Evolutionary conservation across 1,140 invertebrate genomes (phyloP), one percentile per base, ranked within the genome.

Genomic region (Ceratosolen solmsi): DNA sequence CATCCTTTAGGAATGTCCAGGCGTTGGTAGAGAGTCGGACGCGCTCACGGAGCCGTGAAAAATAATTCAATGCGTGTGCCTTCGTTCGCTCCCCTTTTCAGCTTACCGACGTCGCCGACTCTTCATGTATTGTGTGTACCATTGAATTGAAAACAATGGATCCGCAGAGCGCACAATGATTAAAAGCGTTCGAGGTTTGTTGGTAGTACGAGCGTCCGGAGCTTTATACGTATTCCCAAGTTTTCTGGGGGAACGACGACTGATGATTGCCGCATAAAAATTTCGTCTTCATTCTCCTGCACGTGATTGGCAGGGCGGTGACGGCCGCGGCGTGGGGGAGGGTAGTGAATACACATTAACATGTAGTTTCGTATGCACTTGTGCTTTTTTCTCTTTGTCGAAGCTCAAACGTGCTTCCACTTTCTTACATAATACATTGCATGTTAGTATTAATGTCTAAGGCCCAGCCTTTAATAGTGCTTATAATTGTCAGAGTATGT

Each of bases 61-160:
- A n/a, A 80, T 80, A 74, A 80, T 80, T 80, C 71, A 74, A 30
- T 33, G 70, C 70, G 46, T 72, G 70, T 8, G 46, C 38, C 41
- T 72, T 4, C 13, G 71, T 51, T 27, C 71, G 25, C 71, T 73
- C 49, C 71, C 71, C 49, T 51, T 73, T 73, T 27, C 70, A 33
- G 25, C 5, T 33, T 63, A 30, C 8, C 63, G 63, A 38, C 33
- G 63, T 22, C 20, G 13, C 17, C 51, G 13, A 15, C 51, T 54
- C 51, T 22, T 15, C 51, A 3, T 22, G 2, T 22, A 5, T 15
- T 54, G 7, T 5, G 15, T n/a, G 25, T 60, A 51, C 79, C 79
- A 80, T 80, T 80, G 79, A 80, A 73, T 80, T 51, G 79, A 80
- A 80, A 80, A 80, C 79, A 80, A 80, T 80, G 56, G 68, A 20